These are phyloP conservation scores for Sceliomorpha sp. DNA, from an alignment of 2,888 invertebrate species.

Conservation along the genomic window DNA sequence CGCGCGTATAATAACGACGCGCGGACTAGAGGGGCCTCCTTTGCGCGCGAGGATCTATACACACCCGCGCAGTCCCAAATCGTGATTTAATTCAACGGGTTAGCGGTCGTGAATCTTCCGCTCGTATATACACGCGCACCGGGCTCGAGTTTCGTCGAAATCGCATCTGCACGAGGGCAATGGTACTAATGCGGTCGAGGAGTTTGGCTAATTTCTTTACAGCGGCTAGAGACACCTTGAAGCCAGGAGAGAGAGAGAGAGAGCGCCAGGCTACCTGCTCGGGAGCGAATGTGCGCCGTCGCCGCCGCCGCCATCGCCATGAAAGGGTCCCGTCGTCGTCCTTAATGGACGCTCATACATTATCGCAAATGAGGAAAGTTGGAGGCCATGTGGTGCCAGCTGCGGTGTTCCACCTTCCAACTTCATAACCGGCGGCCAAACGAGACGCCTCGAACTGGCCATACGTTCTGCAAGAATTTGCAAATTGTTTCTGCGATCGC, in stretches of 20 bases:
- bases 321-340: constrained; percentile 60
- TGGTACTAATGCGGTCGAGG: constrained; percentile 42
- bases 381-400: constrained; percentile 74
- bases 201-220: constrained; percentile 67
- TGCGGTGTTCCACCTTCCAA: constrained; percentile 71
- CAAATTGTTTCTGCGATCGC: constrained; percentile 57
- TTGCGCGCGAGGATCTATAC: no score
- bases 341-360: constrained; percentile 77
- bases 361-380: constrained; percentile 79
- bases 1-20: no score
- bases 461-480: constrained; percentile 64
- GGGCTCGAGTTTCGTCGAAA: no score
- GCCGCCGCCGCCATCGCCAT: no score
- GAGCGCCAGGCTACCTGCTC: constrained; percentile 68
- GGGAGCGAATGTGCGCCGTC: no score
- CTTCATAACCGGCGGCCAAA: constrained; percentile 69
- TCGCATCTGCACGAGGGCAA: constrained; percentile 28
- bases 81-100: constrained; percentile 44
- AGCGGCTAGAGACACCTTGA: constrained; percentile 66
- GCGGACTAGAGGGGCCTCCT: no score
- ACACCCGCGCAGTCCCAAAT: no score
- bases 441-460: constrained; percentile 65
- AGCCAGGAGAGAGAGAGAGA: constrained; percentile 57
- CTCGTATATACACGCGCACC: no score
- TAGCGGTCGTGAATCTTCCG: constrained; percentile 20